Evolutionary conservation across 2,797 vertebrate genomes (phyloP), one percentile per base, ranked within the genome.

Genomic region (Microcaecilia unicolor): DNA sequence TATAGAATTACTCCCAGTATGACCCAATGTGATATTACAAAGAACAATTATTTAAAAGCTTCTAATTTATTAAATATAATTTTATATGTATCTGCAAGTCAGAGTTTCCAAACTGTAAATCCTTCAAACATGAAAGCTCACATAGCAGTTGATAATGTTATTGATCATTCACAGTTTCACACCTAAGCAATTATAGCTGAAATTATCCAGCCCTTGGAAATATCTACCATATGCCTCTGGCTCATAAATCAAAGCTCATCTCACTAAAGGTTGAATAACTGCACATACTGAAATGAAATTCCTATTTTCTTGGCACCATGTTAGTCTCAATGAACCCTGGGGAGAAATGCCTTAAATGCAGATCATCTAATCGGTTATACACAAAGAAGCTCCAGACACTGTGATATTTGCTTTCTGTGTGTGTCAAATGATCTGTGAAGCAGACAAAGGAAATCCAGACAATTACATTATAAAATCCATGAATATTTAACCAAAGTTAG

Each of bases 121-220:
- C 37, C 42, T 30, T 28, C n/a, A 29, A 51, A 34, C 23, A 15
- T 35, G 10, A 41, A 6, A 34, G 27, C 6, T 25, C 15, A 21
- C 21, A 4, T 27, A 22, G 18, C 25, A 26, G 21, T 31, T 48
- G 63, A 48, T 70, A 56, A 55, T 63, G 43, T 43, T 72, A 73
- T 74, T 74, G 78, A 80, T 80, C 67, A 66, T 43, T 45, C 34
- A 15, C 34, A 59, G 37, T 43, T 64, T 61, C 50, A 69, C 52
- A 72, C 69, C 47, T 63, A 55, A 50, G 51, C 67, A 80, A 79
- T 85, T 85, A 83, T 74, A 59, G 67, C 47, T 43, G 57, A 79
- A 80, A 80, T 78, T 60, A 84, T 77, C 64, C 68, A 58, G 76
- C 58, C 61, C 72, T 59, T 67, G 73, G 67, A 76, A 75, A 61